phyloP scores from a whole-genome alignment of 2,888 invertebrate genomes.

The Sipha maydis region DNA sequence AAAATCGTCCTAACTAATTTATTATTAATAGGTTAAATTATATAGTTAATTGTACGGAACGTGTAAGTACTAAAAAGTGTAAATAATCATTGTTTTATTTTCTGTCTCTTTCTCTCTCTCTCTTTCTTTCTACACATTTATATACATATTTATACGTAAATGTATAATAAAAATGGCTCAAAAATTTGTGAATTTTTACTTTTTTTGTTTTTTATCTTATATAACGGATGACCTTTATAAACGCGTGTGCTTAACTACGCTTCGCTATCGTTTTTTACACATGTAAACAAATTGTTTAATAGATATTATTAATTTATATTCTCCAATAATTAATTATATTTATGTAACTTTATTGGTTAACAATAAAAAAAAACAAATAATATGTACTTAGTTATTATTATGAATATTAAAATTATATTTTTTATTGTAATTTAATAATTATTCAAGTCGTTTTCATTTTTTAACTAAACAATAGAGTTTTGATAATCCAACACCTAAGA shows the following conservation, averaged over 20 bases:
- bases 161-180: constrained; percentile 29
- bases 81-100: constrained; percentile 49
- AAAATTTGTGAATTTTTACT: constrained; percentile 24
- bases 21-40: constrained; percentile 35
- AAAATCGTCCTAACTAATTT: constrained; percentile 44
- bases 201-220: not conserved
- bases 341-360: not conserved
- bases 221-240: not conserved
- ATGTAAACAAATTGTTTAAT: no score
- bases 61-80: constrained; percentile 39
- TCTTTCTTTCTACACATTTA: no score
- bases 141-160: not conserved
- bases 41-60: not conserved
- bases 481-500: no score
- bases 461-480: no score
- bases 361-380: not conserved
- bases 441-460: no score
- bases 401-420: no score
- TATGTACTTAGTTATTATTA: no score
- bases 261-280: no score
- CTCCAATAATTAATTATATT: no score
- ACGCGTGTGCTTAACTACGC: no score
- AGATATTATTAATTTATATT: no score
- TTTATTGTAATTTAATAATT: no score
- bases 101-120: not conserved